Conservation (phyloP, 1,140 invertebrate species). For the Oreohelix idahoensis region DNA sequence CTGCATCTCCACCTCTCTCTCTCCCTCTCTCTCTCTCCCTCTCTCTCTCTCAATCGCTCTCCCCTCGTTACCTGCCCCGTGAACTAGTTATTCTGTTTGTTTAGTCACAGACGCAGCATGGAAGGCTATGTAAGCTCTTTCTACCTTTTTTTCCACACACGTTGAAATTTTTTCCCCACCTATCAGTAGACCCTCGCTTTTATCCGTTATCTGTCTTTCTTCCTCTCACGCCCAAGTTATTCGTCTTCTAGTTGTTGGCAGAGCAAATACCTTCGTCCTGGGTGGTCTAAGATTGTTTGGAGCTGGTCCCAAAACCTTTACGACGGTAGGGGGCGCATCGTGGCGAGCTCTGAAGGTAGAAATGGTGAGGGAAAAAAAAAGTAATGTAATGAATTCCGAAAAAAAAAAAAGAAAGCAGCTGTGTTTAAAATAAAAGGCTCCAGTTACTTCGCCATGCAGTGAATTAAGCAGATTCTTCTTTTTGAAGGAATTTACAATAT, state of each 20-base stretch:
- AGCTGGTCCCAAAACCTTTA: not conserved
- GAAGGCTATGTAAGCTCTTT: too few relatives aligned
- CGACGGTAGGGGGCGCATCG: not conserved
- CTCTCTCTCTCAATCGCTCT: too few relatives aligned
- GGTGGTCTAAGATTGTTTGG: not conserved
- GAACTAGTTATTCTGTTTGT: not conserved
- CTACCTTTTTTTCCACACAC: not conserved
- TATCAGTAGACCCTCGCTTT: not conserved
- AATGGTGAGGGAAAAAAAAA: too few relatives aligned
- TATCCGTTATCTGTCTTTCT: conserved; percentile 8
- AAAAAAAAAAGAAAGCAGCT: too few relatives aligned
- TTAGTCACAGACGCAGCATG: not conserved
- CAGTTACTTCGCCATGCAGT: too few relatives aligned
- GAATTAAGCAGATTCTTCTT: too few relatives aligned
- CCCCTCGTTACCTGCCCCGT: not conserved
- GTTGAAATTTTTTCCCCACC: not conserved
- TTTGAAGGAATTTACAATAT: too few relatives aligned
- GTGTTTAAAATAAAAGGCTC: too few relatives aligned
- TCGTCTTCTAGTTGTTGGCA: conserved; percentile 17
- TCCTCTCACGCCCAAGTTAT: conserved; percentile 8
- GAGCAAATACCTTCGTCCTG: conserved; percentile 21
- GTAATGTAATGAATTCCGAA: too few relatives aligned
- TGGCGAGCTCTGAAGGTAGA: too few relatives aligned
- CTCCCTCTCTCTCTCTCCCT: not conserved
- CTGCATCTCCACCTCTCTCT: too few relatives aligned